phyloP scores from a whole-genome alignment of 2,113 vertebrate genomes.

The Phaethon lepturus region DNA sequence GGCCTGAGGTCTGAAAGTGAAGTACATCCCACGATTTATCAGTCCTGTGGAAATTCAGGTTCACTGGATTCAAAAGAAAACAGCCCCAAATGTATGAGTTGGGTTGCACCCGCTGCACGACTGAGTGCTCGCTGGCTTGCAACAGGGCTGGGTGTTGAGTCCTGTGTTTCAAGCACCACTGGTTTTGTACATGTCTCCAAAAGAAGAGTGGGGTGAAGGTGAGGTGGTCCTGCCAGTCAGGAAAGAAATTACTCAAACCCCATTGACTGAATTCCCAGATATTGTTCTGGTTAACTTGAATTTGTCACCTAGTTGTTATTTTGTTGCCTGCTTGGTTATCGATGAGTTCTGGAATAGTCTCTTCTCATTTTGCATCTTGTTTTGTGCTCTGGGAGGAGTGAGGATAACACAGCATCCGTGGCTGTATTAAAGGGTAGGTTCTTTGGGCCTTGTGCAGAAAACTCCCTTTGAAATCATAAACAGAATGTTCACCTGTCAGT shows the following conservation, averaged over 20 bases:
- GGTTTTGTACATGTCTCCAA: background rate
- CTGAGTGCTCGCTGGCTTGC: accelerated
- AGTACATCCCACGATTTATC: accelerated
- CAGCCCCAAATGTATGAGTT: background rate
- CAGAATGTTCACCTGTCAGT: background rate
- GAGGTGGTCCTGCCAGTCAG: background rate
- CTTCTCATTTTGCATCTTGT: background rate
- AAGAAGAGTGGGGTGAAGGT: background rate
- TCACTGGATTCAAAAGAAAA: background rate
- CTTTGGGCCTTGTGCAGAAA: background rate
- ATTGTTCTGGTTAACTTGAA: background rate
- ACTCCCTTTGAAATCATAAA: background rate
- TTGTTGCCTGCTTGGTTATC: background rate
- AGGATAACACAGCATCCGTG: background rate
- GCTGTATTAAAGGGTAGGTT: accelerated
- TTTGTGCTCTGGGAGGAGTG: background rate
- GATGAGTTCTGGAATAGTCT: background rate
- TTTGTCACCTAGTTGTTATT: background rate
- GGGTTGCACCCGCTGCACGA: accelerated
- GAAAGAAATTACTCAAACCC: background rate
- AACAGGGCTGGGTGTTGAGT: no score
- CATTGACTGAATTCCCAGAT: background rate
- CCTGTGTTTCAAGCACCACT: background rate
- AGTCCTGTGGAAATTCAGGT: background rate
- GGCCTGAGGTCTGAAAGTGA: background rate